A percentile compares a stretch with the other conserved stretches of the same genome.
These are phyloP conservation scores for Allacma fusca DNA, from an alignment of 2,888 invertebrate genomes.

Conservation along the genomic window DNA sequence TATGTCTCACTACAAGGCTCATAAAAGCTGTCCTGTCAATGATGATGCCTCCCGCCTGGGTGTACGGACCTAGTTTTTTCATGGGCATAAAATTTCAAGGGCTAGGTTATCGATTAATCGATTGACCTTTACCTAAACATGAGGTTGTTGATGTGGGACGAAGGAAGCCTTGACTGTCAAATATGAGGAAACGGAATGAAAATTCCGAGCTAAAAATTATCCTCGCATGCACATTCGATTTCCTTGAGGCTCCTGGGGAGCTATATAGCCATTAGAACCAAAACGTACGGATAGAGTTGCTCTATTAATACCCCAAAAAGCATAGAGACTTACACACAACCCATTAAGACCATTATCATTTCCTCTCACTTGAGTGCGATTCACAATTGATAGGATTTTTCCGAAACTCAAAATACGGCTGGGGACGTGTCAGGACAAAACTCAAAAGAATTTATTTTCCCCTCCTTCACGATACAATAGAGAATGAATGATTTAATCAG, in stretches of 20 bases:
- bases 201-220: not conserved
- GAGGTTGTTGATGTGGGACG: not conserved
- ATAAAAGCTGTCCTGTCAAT: not conserved
- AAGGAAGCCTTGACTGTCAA: conserved; percentile 4
- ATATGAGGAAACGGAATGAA: not conserved
- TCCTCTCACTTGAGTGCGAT: not conserved
- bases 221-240: not conserved
- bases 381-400: not conserved
- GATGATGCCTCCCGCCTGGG: conserved; percentile 4
- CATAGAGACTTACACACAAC: not conserved
- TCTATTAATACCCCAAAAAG: not conserved
- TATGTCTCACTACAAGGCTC: not conserved
- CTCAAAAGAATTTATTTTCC: not conserved
- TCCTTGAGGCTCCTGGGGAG: not conserved
- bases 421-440: not conserved
- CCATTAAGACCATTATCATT: not conserved
- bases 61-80: not conserved
- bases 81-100: conserved; percentile 34
- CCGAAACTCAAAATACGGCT: not conserved
- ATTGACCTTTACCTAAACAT: conserved; percentile 41
- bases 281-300: not conserved
- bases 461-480: not conserved
- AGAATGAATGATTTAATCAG: not conserved
- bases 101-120: conserved; percentile 43
- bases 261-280: not conserved